phyloP scores from a whole-genome alignment of 2,888 invertebrate genomes.

The Acleris sparsana region DNA sequence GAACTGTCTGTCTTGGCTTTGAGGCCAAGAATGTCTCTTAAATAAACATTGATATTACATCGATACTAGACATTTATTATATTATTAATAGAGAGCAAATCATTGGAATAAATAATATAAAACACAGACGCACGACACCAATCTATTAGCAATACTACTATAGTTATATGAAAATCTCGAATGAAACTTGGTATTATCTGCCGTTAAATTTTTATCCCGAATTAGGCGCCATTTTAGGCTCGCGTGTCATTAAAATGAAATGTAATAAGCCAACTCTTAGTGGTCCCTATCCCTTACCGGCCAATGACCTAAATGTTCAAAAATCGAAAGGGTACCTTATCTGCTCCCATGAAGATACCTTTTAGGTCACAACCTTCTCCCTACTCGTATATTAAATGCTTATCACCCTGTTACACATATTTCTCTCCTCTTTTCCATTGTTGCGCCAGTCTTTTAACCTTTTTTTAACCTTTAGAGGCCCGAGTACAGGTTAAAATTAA shows the following conservation, averaged over 20 bases:
- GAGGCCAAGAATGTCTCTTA: no score
- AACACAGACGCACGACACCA: constrained; percentile 15
- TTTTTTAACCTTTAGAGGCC: constrained; percentile 21
- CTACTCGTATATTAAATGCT: constrained; percentile 33
- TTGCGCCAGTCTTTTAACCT: neutral
- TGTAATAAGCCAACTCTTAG: constrained; percentile 7
- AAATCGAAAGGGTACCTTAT: neutral
- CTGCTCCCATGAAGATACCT: neutral
- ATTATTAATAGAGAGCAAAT: constrained; percentile 2
- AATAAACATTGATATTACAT: no score
- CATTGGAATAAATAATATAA: neutral
- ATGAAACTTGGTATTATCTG: constrained; percentile 29
- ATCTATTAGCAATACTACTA: neutral
- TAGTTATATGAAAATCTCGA: constrained; percentile 15
- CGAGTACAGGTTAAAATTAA: constrained; percentile 9
- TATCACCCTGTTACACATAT: constrained; percentile 27
- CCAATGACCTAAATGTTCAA: neutral
- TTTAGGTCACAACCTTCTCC: constrained; percentile 23
- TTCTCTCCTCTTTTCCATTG: no score
- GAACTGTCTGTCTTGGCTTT: no score
- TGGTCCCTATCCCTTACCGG: constrained; percentile 18
- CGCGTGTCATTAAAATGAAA: neutral
- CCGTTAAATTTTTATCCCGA: neutral
- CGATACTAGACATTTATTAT: neutral
- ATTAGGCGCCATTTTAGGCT: no score